Base-by-base conservation (phyloP, 2,888 invertebrate genomes). In the Zygothrica quintamaculata region DNA sequence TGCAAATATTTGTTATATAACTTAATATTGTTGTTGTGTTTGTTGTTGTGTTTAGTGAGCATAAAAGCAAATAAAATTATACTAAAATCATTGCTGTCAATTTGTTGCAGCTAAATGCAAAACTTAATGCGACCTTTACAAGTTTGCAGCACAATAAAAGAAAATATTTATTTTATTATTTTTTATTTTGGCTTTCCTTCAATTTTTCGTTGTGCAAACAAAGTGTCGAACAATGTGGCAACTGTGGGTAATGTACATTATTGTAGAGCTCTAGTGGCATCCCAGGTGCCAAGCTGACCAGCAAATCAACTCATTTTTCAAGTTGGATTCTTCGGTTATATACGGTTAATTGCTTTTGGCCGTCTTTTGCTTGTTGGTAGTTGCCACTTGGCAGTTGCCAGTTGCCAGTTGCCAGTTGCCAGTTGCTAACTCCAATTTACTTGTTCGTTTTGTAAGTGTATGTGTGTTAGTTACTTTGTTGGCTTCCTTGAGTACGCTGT, bases 341-440 rank as follows among this genome's bases (percentile, higher is more conserved):
- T 60, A 77, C 66, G 65, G 72, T 74, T 80, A 80, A 86, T 80
- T 86, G 84, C 87, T 84, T 86, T 77, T 56, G 68, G 64, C 62
- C 71, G 74, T 64, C 62, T 60, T 43, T 42, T 67, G 40, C 31
- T 40, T 44, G 40, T 57, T 71, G 43, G 48, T 26, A 55, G 15
- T 25, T 51, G 36, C 18, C 22, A 29, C 15, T 18, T 29, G 18
- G 18, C 5, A 22, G 18, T 5, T 22, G 18, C n/a, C n/a, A n/a
- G n/a, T n/a, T n/a, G n/a, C n/a, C n/a, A n/a, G n/a, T n/a, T n/a
- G n/a, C n/a, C n/a, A n/a, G n/a, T n/a, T n/a, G n/a, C n/a, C n/a
- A n/a, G n/a, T n/a, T n/a, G n/a, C n/a, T n/a, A n/a, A n/a, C n/a
- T n/a, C n/a, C n/a, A n/a, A n/a, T n/a, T n/a, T n/a, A n/a, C n/a